Evolutionary conservation across 2,888 invertebrate species (phyloP).

Genomic region (Agrotis puta): DNA sequence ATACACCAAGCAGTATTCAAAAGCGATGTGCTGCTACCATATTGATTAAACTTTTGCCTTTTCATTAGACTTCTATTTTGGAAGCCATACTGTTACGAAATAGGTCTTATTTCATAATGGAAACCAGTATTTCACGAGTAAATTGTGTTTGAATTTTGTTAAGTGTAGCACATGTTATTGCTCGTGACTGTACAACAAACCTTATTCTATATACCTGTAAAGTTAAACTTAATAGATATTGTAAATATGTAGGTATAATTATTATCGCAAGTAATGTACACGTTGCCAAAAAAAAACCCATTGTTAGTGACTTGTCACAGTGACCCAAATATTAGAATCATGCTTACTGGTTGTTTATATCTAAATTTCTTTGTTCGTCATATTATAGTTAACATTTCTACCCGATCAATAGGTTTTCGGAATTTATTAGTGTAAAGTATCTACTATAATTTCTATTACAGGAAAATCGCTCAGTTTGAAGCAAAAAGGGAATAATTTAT

Average conservation of each 20-base stretch:
- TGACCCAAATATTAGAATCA: constrained; percentile 33
- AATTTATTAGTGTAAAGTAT: neutral
- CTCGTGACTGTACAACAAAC: too few relatives aligned
- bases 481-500: neutral
- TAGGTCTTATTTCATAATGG: too few relatives aligned
- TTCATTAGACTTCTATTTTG: too few relatives aligned
- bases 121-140: too few relatives aligned
- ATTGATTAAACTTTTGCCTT: too few relatives aligned
- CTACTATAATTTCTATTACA: neutral
- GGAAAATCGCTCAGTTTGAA: neutral
- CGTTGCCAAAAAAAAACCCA: constrained; percentile 19
- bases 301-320: constrained; percentile 7
- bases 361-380: constrained; percentile 18
- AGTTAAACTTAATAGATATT: constrained; percentile 6
- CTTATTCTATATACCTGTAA: neutral
- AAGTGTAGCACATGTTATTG: too few relatives aligned
- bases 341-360: constrained; percentile 22
- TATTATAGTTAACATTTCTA: constrained; percentile 2
- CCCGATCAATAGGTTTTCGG: neutral
- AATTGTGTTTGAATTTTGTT: too few relatives aligned
- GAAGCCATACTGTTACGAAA: too few relatives aligned
- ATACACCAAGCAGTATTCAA: too few relatives aligned
- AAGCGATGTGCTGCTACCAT: too few relatives aligned
- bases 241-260: neutral
- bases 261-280: constrained; percentile 14